Conservation (phyloP, 2,113 vertebrate genomes). For the Bos javanicus region DNA sequence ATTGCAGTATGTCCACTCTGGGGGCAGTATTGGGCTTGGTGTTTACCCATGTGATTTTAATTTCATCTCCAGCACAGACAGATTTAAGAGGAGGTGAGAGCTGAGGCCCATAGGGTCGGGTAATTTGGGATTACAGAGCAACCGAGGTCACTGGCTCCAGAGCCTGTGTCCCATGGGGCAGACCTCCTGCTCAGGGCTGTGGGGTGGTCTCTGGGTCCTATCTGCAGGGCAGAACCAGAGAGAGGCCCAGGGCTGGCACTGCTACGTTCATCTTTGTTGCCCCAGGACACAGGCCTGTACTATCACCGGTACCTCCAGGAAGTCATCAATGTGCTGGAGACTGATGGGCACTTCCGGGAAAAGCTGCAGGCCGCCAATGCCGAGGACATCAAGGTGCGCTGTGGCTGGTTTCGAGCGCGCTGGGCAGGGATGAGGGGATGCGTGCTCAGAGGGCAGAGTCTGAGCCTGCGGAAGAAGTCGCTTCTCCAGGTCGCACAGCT, state of each 20-base stretch:
- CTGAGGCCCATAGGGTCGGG: background rate
- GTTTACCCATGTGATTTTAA: background rate
- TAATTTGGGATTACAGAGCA: background rate
- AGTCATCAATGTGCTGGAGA: slow-evolving; percentile 93
- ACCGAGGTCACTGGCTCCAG: background rate
- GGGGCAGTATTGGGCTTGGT: background rate
- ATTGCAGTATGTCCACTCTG: background rate
- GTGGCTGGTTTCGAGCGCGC: fast-evolving
- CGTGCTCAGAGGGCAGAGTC: fast-evolving
- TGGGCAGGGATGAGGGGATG: fast-evolving
- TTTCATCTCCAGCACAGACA: background rate
- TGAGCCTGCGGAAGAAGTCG: background rate
- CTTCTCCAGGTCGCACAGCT: background rate
- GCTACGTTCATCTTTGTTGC: background rate
- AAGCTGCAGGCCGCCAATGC: slow-evolving; percentile 92
- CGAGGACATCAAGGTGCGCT: slow-evolving; percentile 93
- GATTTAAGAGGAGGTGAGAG: background rate
- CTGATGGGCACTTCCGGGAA: slow-evolving; percentile 92
- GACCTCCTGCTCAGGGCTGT: background rate
- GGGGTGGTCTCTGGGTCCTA: background rate
- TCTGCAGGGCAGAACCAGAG: background rate
- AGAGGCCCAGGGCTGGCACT: background rate
- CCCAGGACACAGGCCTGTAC: slow-evolving; percentile 92
- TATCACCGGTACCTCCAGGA: slow-evolving; percentile 93
- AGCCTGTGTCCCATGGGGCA: background rate